Evolutionary conservation across 1,140 invertebrate species (phyloP).

Genomic region (Aphaenogaster ashmeadi): DNA sequence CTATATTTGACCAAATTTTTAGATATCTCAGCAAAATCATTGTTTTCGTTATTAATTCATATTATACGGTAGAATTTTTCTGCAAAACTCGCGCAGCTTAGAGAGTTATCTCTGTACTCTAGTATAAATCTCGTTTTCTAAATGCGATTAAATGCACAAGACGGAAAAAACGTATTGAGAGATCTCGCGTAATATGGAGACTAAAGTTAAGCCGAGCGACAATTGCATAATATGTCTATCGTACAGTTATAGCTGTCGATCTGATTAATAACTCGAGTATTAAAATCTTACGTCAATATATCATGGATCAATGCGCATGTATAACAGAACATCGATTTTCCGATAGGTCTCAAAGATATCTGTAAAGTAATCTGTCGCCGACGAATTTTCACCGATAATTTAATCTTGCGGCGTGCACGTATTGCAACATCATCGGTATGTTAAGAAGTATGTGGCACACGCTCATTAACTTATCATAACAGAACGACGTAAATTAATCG

Average conservation of each 20-base stretch:
- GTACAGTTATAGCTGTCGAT: not conserved
- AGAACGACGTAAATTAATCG: not conserved
- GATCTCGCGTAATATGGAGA: constrained; percentile 55
- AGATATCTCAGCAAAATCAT: no score
- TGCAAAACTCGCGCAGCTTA: not conserved
- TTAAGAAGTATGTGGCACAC: not conserved
- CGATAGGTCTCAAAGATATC: not conserved
- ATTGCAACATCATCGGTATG: not conserved
- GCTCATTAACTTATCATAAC: constrained; percentile 7
- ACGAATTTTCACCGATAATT: constrained; percentile 27
- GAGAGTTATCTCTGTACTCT: not conserved
- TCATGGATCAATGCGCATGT: not conserved
- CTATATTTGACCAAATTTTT: no score
- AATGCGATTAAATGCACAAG: constrained; percentile 48
- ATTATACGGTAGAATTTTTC: not conserved
- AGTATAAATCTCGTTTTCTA: constrained; percentile 8
- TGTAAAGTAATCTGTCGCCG: not conserved
- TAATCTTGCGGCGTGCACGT: not conserved
- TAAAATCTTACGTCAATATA: constrained; percentile 16
- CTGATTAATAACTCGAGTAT: constrained; percentile 11
- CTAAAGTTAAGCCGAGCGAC: constrained; percentile 52
- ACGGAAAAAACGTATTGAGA: constrained; percentile 55
- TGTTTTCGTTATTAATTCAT: not conserved
- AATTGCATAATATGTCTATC: constrained; percentile 47
- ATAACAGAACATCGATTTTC: not conserved